Evolutionary conservation across 2,888 invertebrate species (phyloP).

Genomic region (Cistogaster globosa): DNA sequence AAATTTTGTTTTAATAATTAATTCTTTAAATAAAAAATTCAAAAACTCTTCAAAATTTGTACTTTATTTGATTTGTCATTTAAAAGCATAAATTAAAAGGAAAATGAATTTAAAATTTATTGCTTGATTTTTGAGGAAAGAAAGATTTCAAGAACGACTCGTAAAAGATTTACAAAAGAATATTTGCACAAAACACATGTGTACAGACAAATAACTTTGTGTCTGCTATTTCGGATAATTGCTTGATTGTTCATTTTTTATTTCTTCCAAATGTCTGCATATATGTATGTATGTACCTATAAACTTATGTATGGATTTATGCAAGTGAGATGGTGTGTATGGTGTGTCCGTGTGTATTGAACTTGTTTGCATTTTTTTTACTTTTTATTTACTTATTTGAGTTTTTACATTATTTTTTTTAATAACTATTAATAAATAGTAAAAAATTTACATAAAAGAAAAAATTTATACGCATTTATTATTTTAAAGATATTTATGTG

Average conservation of each 20-base stretch:
- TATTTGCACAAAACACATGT: neutral
- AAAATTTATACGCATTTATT: neutral
- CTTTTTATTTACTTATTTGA: conserved; percentile 48
- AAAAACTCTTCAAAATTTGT: too few species aligned
- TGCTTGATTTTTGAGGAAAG: neutral
- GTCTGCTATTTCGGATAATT: neutral
- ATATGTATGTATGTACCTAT: too few species aligned
- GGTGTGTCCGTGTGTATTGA: too few species aligned
- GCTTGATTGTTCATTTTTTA: conserved; percentile 21
- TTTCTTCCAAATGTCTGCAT: neutral
- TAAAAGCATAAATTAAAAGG: too few species aligned
- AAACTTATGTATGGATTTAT: too few species aligned
- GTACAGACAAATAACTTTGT: neutral
- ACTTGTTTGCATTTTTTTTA: neutral
- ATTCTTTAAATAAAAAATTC: too few species aligned
- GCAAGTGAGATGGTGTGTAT: too few species aligned
- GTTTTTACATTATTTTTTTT: conserved; percentile 47
- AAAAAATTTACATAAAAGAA: neutral
- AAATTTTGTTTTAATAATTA: too few species aligned
- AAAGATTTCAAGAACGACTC: too few species aligned
- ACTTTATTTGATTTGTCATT: too few species aligned
- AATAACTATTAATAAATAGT: conserved; percentile 61
- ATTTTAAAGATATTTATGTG: neutral
- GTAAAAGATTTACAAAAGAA: neutral
- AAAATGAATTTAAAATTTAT: too few species aligned